A percentile compares a stretch with the other conserved stretches of the same genome.
Evolutionary conservation across 1,140 invertebrate species (phyloP).

Genomic region (Acromyrmex echinatior): DNA sequence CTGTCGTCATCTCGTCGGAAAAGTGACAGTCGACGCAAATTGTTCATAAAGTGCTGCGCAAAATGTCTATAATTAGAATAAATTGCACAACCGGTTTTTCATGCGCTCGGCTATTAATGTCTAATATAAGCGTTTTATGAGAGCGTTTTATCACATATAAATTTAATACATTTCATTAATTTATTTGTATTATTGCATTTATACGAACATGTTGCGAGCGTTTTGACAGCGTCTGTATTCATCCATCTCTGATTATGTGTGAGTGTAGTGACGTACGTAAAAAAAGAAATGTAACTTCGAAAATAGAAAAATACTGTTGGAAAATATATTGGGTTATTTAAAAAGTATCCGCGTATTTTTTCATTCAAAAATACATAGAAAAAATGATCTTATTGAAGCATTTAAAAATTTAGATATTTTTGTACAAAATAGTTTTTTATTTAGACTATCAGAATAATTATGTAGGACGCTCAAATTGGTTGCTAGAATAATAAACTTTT

Average conservation of each 20-base stretch:
- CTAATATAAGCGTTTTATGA: constrained; percentile 32
- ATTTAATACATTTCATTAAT: constrained; percentile 36
- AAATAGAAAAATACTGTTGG: neutral
- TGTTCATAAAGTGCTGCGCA: constrained; percentile 16
- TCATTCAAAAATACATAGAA: too few species aligned
- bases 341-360: too few species aligned
- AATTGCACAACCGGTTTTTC: constrained; percentile 40
- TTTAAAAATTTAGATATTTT: too few species aligned
- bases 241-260: neutral
- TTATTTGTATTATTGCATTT: constrained; percentile 4
- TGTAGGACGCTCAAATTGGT: too few species aligned
- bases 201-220: neutral
- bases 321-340: neutral
- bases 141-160: neutral
- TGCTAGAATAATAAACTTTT: too few species aligned
- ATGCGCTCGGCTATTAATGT: constrained; percentile 12
- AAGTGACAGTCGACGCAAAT: neutral
- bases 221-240: neutral
- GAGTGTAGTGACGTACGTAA: neutral
- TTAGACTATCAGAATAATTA: too few species aligned
- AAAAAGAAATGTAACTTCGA: neutral
- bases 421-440: too few species aligned
- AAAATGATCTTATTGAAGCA: too few species aligned
- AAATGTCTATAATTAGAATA: constrained; percentile 45
- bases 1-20: neutral